Percentiles rank a stretch among this genome's conserved stretches.
Evolutionary conservation across 1,140 invertebrate genomes (phyloP).

Genomic region (Solen grandis): DNA sequence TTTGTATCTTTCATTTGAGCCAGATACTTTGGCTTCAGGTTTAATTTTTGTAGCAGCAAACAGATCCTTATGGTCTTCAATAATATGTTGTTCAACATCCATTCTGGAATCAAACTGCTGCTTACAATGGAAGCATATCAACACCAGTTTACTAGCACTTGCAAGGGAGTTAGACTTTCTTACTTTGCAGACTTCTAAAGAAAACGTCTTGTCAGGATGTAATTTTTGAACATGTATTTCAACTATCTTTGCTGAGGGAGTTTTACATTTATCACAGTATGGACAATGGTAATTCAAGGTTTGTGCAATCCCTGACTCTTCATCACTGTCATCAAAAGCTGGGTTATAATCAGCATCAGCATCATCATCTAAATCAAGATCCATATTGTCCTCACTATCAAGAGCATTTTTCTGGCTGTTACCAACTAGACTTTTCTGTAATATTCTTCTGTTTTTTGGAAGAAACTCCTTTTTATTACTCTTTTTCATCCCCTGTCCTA

Average conservation of each 20-base stretch:
- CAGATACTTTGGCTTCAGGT: not conserved
- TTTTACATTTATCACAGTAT: slow-evolving; percentile 16
- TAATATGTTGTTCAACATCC: not conserved
- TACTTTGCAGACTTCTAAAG: not conserved
- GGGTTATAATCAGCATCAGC: slow-evolving; percentile 27
- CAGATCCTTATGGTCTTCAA: not conserved
- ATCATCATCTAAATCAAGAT: slow-evolving; percentile 26
- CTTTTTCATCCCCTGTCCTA: not conserved
- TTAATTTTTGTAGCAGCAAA: not conserved
- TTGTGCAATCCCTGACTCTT: not conserved
- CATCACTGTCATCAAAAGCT: slow-evolving; percentile 10
- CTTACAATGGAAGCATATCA: too few species aligned
- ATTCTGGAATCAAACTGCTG: not conserved
- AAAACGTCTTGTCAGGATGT: not conserved
- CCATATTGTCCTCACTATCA: not conserved
- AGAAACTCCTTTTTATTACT: not conserved
- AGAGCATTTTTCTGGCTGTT: slow-evolving; percentile 14
- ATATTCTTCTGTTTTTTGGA: not conserved
- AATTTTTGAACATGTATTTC: not conserved
- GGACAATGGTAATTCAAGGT: slow-evolving; percentile 22
- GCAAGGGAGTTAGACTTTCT: too few species aligned
- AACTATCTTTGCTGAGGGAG: slow-evolving; percentile 21
- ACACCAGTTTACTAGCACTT: too few species aligned
- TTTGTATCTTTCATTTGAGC: not conserved
- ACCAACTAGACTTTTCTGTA: not conserved